Evolutionary conservation across 2,113 vertebrate species (phyloP), one percentile per base, ranked within the genome.

Genomic region (Nycticryphes semicollaris): DNA sequence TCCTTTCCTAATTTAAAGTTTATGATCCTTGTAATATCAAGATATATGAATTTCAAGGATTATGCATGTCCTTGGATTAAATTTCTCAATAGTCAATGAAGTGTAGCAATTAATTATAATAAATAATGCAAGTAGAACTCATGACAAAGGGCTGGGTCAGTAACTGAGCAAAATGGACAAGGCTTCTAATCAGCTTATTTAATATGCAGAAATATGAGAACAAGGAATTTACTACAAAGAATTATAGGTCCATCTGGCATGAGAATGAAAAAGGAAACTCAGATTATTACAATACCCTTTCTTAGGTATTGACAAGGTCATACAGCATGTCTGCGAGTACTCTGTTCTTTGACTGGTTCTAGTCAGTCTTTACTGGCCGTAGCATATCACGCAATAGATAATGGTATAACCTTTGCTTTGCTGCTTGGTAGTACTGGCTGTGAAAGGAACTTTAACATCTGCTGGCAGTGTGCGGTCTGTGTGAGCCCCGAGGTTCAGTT

Each of bases 1-100:
- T 73, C 53, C 90, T 96, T 97, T 96, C 87, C 79, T 97, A 97
- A 97, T 97, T 98, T 97, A 97, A 92, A 51, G 95, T 98, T 98
- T 98, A 98, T 98, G 98, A 96, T 94, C 95, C 97, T 97, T 98
- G 96, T 94, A 97, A 98, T 96, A 93, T 93, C 91, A 96, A 97
- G 94, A 98, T 97, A 94, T 84, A 97, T 97, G 97, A 97, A 97
- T 97, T 96, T 94, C 94, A 96, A 96, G 91, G 93, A 95, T 93
- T 93, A 86, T 93, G 47, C 69, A 91, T 94, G 96, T 96, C 97
- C 95, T 98, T 98, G 97, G 90, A 92, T 94, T 86, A 82, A 78
- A 96, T 87, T 93, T 97, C 93, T 90, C 95, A 96, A 85, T 83
- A 91, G 87, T 90, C 94, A 97, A 86, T 93, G 96, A 97, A 98